Percentiles rank a stretch among this genome's conserved stretches.
These are phyloP conservation scores for Carduelis carduelis DNA, from an alignment of 2,797 vertebrate species.

Conservation along the genomic window DNA sequence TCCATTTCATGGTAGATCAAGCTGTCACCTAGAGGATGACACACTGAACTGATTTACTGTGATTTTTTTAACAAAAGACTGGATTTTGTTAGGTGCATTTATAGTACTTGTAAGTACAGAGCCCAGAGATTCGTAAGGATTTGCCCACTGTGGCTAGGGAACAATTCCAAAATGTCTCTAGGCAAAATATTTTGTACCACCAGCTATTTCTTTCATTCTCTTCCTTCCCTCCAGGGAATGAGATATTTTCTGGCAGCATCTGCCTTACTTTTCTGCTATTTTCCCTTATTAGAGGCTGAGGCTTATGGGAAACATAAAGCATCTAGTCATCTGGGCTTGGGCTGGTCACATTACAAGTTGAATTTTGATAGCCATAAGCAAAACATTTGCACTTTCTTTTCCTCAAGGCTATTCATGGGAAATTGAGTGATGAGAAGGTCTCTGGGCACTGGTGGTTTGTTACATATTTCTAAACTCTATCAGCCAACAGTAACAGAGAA, in stretches of 20 bases:
- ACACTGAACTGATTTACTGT: not conserved
- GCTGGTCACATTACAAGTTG: not conserved
- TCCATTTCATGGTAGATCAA: not conserved
- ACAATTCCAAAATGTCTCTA: not conserved
- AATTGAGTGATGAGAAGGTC: not conserved
- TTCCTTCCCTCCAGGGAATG: not conserved
- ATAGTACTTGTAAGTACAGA: not conserved
- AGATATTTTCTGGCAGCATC: slow-evolving; percentile 3
- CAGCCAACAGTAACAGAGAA: not conserved
- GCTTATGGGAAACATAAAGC: not conserved
- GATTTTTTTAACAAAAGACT: not conserved
- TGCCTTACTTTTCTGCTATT: not conserved
- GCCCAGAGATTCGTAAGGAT: not conserved
- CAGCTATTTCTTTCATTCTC: not conserved
- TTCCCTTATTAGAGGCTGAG: not conserved
- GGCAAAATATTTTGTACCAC: not conserved
- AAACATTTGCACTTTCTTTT: not conserved
- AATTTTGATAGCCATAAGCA: not conserved
- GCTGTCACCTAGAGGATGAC: not conserved
- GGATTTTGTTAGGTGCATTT: not conserved
- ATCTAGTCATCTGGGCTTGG: not conserved
- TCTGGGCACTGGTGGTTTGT: not conserved
- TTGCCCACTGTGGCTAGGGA: not conserved
- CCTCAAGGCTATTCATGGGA: not conserved
- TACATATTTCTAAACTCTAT: not conserved